phyloP scores from a whole-genome alignment of 2,888 invertebrate species.

The Rhodophaea formosa region DNA sequence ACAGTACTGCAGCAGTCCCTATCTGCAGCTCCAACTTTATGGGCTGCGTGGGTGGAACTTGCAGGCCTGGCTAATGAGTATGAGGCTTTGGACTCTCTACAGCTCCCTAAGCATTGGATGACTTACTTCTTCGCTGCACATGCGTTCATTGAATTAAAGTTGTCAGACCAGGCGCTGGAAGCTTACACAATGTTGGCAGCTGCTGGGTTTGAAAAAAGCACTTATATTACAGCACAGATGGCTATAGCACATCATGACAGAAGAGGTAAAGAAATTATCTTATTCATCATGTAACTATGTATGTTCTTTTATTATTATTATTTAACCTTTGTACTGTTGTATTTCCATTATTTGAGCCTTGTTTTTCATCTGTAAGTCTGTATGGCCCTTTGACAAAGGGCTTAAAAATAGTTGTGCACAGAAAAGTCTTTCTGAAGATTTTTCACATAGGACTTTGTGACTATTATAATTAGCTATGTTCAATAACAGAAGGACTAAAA shows the following conservation, averaged over 20 bases:
- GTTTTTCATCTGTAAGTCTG: too few species aligned
- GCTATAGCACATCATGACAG: constrained; percentile 96
- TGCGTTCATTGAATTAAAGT: constrained; percentile 92
- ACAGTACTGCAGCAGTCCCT: constrained; percentile 90
- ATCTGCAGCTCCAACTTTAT: constrained; percentile 90
- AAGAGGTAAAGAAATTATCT: constrained; percentile 83
- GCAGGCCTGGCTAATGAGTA: constrained; percentile 91
- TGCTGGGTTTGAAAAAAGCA: constrained; percentile 92
- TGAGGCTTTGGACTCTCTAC: constrained; percentile 85
- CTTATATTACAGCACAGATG: constrained; percentile 94
- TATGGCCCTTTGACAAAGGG: too few species aligned
- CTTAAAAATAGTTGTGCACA: too few species aligned
- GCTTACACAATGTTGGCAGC: constrained; percentile 88
- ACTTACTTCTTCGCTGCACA: constrained; percentile 95
- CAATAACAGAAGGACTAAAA: too few species aligned
- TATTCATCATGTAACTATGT: constrained; percentile 12
- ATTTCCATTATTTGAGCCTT: too few species aligned
- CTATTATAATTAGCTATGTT: too few species aligned
- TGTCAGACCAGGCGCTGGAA: constrained; percentile 93
- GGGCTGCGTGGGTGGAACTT: constrained; percentile 97
- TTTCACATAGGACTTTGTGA: too few species aligned
- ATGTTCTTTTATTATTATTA: constrained; percentile 10
- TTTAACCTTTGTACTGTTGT: background rate
- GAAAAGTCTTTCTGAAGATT: too few species aligned
- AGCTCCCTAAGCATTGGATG: constrained; percentile 95